Conservation (phyloP, 35 echinoderm and acorn worm genomes). For the Heliocidaris tuberculata region DNA sequence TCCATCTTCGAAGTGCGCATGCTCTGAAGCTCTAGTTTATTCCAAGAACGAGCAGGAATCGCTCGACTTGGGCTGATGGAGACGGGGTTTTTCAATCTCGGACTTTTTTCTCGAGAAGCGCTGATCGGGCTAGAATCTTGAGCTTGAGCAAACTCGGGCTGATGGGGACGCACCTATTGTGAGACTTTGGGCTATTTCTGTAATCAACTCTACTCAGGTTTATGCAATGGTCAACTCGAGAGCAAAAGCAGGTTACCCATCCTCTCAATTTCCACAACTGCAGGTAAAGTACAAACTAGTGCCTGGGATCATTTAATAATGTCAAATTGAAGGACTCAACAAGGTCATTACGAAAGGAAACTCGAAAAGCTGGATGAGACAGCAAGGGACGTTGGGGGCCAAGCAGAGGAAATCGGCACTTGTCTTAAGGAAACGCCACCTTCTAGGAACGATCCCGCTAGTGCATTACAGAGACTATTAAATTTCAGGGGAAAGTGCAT, state of each 20-base stretch:
- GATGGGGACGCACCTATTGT: too few species aligned
- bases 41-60: too few species aligned
- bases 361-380: not conserved
- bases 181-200: too few species aligned
- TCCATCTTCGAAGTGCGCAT: too few species aligned
- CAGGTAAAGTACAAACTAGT: not conserved
- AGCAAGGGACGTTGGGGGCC: not conserved
- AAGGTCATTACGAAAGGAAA: not conserved
- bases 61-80: too few species aligned
- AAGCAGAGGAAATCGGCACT: not conserved
- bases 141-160: too few species aligned
- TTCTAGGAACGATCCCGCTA: not conserved
- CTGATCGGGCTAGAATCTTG: too few species aligned
- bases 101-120: too few species aligned
- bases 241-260: not conserved
- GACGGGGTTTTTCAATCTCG: too few species aligned
- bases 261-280: not conserved
- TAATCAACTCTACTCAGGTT: too few species aligned
- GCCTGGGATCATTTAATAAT: not conserved
- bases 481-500: not conserved
- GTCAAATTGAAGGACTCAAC: not conserved
- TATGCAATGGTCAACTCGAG: too few species aligned
- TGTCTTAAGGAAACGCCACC: not conserved
- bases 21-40: too few species aligned
- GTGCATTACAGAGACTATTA: not conserved